Evolutionary conservation across 1,140 invertebrate species (phyloP).

Genomic region (Formica selysi): DNA sequence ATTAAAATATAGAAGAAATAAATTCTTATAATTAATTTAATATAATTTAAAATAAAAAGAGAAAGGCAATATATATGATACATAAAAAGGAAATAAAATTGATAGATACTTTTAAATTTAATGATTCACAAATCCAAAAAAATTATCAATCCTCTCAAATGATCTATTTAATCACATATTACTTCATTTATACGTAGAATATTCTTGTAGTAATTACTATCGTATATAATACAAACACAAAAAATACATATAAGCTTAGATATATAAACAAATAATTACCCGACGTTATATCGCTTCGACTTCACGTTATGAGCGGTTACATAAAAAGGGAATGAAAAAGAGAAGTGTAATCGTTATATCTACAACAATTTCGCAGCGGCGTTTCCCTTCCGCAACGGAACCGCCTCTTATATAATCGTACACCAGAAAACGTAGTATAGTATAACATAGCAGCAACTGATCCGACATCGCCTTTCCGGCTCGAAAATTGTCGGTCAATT

Average conservation of each 20-base stretch:
- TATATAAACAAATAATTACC: conserved; percentile 49
- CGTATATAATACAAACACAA: neutral
- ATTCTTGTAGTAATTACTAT: conserved; percentile 6
- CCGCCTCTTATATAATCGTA: conserved; percentile 55
- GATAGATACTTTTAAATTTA: neutral
- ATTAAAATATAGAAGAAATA: neutral
- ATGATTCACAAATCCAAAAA: neutral
- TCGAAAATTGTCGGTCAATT: conserved; percentile 50
- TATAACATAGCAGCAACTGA: neutral
- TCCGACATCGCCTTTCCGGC: neutral
- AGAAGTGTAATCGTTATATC: conserved; percentile 29
- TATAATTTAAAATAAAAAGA: neutral
- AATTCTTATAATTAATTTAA: neutral
- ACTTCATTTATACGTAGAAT: neutral
- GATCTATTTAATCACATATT: neutral
- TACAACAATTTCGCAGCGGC: conserved; percentile 30
- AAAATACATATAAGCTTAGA: conserved; percentile 5
- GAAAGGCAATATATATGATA: neutral
- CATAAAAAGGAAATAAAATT: neutral
- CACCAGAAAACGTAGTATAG: neutral
- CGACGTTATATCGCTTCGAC: conserved; percentile 2
- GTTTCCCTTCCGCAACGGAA: conserved; percentile 69
- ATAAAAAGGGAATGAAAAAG: conserved; percentile 30
- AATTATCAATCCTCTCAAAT: neutral
- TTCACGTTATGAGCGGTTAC: conserved; percentile 30